Base-by-base conservation (phyloP, 2,888 invertebrate species). In the Oxycera nigricornis region DNA sequence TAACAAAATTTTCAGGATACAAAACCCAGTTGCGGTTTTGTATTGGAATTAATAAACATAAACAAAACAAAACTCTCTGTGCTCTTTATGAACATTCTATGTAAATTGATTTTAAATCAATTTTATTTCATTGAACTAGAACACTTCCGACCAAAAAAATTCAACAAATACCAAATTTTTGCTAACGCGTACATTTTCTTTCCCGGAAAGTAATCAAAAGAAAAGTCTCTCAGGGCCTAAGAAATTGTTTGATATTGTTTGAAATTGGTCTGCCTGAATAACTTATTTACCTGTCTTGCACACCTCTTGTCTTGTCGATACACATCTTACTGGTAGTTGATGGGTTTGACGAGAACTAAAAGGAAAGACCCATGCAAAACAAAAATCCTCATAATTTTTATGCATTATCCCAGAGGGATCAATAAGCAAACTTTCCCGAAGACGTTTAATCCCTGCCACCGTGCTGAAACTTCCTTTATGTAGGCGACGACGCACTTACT, bases 341-440 rank as follows among this genome's bases (percentile, higher is more conserved):
- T 17, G 62, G 30, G 30, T 59, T 59, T 30, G 30, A 59, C 22
- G 28, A 28, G 30, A 59, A 6, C 1, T 14, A n/a, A n/a, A 30
- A 28, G 7, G 17, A 65, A 2, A 6, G 24, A 31, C 1, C 9
- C 26, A 7, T 1, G 24, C 4, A 35, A 65, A 65, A 39, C 31
- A 52, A 55, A 70, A 70, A 28, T 70, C 61, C 50, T 57, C 75
- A 73, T 75, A 75, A 73, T 75, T 73, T 75, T 74, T 73, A 57
- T 75, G 50, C 73, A 75, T 75, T 73, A 75, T 65, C 70, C 75
- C 70, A 35, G 17, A 52, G 73, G 73, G 75, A 73, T 68, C 75
- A 46, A 75, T 75, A 73, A 75, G 57, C 41, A 52, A 70, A 70
- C 70, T 70, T 55, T 52, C 30, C 4, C 67, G 22, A 41, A 41